These are phyloP conservation scores for Cheumatopsyche charites DNA, from an alignment of 1,140 invertebrate species.

Conservation along the genomic window DNA sequence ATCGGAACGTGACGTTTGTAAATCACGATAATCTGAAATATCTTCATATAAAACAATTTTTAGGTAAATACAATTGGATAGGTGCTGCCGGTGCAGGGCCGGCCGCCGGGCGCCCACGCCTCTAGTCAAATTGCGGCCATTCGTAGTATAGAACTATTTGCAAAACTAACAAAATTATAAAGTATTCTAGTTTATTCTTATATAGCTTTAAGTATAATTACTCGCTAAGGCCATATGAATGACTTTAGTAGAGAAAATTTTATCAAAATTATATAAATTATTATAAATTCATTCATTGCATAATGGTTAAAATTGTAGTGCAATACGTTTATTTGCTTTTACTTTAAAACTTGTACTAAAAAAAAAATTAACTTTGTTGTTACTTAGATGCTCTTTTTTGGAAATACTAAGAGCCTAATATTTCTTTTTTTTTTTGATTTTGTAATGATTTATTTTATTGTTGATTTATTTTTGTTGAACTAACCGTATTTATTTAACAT, in stretches of 20 bases:
- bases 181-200: conserved; percentile 60
- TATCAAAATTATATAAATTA: conserved; percentile 37
- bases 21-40: conserved; percentile 47
- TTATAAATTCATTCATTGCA: conserved; percentile 20
- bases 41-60: conserved; percentile 44
- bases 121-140: conserved; percentile 63
- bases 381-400: not conserved
- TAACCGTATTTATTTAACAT: conserved; percentile 43
- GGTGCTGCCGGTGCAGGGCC: conserved; percentile 49
- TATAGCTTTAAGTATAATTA: conserved; percentile 56
- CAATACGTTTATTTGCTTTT: conserved; percentile 27
- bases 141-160: conserved; percentile 62
- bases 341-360: not conserved
- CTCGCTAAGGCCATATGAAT: conserved; percentile 40
- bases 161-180: conserved; percentile 57
- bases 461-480: conserved; percentile 2
- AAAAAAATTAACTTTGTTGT: not conserved
- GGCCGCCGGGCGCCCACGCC: conserved; percentile 49
- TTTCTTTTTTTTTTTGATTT: not conserved
- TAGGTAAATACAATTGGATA: conserved; percentile 49
- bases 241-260: conserved; percentile 40
- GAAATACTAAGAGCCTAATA: not conserved
- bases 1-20: conserved; percentile 44
- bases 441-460: not conserved
- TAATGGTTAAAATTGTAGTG: conserved; percentile 21